phyloP scores from a whole-genome alignment of 2,797 vertebrate species.

The Melanotaenia parkinsoni region DNA sequence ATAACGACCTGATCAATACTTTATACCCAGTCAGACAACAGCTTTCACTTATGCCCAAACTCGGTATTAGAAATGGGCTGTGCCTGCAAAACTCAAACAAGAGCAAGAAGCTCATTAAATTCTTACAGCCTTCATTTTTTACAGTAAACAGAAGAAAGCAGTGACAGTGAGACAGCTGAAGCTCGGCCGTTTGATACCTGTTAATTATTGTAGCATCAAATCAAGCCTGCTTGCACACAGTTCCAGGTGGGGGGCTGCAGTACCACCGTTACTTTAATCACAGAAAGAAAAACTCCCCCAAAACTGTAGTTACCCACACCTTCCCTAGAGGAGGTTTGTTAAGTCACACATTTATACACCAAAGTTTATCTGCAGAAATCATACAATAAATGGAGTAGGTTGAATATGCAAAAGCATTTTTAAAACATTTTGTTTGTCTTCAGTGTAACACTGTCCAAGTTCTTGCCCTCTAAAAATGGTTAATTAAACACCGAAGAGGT shows the following conservation, averaged over 20 bases:
- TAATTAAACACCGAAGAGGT: no score
- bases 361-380: not conserved
- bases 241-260: not conserved
- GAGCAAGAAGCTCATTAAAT: slow-evolving; percentile 51
- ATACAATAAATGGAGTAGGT: no score
- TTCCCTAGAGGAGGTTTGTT: slow-evolving; percentile 16
- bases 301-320: not conserved
- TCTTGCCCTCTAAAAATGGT: no score
- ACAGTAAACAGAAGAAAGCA: slow-evolving; percentile 57
- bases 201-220: slow-evolving; percentile 65
- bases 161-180: slow-evolving; percentile 5
- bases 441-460: no score
- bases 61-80: not conserved
- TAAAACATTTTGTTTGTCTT: no score
- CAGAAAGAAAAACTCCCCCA: not conserved
- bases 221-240: slow-evolving; percentile 10
- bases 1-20: slow-evolving; percentile 46
- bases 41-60: slow-evolving; percentile 5
- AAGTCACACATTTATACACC: not conserved
- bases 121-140: slow-evolving; percentile 67
- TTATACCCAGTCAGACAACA: slow-evolving; percentile 25
- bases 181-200: slow-evolving; percentile 26
- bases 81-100: slow-evolving; percentile 11
- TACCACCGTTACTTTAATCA: not conserved
- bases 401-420: no score